Evolutionary conservation across 2,113 vertebrate species (phyloP).

Genomic region (Rhinolophus sinicus): DNA sequence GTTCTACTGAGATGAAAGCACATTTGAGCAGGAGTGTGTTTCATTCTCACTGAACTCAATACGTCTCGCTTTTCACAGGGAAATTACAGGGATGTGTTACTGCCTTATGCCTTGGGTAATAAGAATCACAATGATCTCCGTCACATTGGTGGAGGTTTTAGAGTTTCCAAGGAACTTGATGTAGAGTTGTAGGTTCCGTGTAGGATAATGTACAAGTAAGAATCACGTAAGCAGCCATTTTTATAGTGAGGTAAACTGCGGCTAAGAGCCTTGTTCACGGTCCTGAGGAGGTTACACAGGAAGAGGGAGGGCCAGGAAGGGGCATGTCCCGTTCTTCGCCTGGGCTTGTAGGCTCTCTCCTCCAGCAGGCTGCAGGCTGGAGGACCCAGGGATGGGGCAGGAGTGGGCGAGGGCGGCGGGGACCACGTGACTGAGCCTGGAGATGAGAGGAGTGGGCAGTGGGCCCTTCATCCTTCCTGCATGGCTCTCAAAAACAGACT

Average conservation of each 20-base stretch:
- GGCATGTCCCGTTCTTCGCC: not conserved
- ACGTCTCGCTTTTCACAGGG: not conserved
- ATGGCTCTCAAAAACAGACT: accelerated
- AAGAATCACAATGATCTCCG: not conserved
- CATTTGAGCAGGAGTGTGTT: not conserved
- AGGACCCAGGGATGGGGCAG: not conserved
- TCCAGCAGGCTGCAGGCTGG: not conserved
- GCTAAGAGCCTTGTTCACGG: not conserved
- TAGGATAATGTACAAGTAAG: not conserved
- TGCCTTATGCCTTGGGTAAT: not conserved
- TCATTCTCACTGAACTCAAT: not conserved
- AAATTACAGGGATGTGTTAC: not conserved
- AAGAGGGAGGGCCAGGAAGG: not conserved
- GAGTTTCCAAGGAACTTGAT: not conserved
- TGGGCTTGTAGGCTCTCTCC: not conserved
- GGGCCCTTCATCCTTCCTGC: not conserved
- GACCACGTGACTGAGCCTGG: not conserved
- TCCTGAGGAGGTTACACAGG: not conserved
- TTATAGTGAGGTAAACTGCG: not conserved
- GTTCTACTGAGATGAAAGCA: not conserved
- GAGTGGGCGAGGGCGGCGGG: not conserved
- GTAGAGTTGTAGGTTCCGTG: not conserved
- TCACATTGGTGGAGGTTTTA: not conserved
- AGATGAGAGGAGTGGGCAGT: not conserved
- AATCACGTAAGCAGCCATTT: not conserved